Base-by-base conservation (phyloP, 2,797 vertebrate species). In the Crax fasciolata region DNA sequence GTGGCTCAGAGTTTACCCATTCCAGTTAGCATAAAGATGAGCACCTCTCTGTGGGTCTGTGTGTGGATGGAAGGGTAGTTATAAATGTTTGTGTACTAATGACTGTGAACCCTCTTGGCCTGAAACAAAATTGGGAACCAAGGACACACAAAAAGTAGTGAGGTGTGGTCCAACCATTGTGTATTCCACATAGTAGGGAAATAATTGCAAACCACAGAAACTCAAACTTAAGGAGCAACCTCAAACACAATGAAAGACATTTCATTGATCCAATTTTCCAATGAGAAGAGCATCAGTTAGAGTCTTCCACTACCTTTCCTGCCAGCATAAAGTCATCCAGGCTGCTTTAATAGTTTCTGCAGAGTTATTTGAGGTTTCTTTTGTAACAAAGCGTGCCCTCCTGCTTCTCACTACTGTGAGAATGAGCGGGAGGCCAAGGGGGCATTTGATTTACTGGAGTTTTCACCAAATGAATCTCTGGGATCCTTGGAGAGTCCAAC, bases 391-490 rank as follows among this genome's bases (percentile, higher is more conserved):
- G 59, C 35, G 30, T 65, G 16, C 79, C 46, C 41, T 78, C 13
- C 75, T 85, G 28, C 78, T 57, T 55, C 8, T 71, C 24, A 2
- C 44, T 92, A 1, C 46, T 25, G 20, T 48, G 67, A 54, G 51
- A 65, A 44, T 17, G 49, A 59, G n/a, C 59, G 41, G 59, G 48
- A 84, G 79, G 38, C 14, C 57, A 58, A 62, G 84, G 35, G 54
- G 86, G 58, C 76, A 75, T 94, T 78, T 59, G 80, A 35, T 94
- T 89, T 84, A 79, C 80, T 90, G 85, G 79, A 87, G 87, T 94
- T 96, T 93, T 93, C 87, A 94, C 61, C 63, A 25, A 90, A 93
- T 97, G 85, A 87, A 91, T 84, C 95, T 95, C 84, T 89, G 89
- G 51, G 84, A 81, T 91, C 94, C 78, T 89, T 95, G 93, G 78